Evolutionary conservation across 2,113 vertebrate genomes (phyloP).

Genomic region (Poeciliopsis retropinna): DNA sequence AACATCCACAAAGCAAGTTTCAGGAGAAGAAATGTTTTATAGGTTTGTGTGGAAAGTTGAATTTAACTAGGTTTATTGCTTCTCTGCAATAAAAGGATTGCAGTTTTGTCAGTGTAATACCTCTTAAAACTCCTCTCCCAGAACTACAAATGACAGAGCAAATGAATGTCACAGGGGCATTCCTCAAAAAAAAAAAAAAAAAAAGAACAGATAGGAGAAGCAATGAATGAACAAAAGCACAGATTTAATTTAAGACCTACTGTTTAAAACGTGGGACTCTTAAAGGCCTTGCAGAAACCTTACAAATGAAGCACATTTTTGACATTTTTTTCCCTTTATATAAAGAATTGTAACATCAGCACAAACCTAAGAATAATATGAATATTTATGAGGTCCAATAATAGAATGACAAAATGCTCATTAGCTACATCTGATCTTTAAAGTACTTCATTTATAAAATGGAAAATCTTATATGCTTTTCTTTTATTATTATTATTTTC

Average conservation of each 20-base stretch:
- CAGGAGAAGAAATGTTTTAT: neutral
- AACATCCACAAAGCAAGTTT: neutral
- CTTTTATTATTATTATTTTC: neutral
- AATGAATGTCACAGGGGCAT: neutral
- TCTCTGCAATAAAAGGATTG: neutral
- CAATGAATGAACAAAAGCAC: neutral
- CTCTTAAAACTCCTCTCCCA: neutral
- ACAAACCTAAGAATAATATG: too few species aligned
- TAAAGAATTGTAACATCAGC: neutral
- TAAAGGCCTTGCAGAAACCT: neutral
- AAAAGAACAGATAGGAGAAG: neutral
- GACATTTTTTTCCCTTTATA: neutral
- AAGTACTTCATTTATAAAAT: neutral
- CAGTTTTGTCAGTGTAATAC: neutral
- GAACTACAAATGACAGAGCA: neutral
- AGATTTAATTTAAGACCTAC: neutral
- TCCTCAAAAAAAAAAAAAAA: neutral
- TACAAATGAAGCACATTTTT: neutral
- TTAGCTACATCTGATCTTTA: neutral
- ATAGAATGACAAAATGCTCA: neutral
- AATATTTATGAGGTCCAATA: neutral
- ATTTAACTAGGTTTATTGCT: neutral
- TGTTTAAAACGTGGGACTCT: neutral
- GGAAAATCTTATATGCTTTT: neutral
- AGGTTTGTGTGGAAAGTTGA: neutral